Percentiles rank a stretch among this genome's conserved stretches.
phyloP scores from a whole-genome alignment of 2,888 invertebrate genomes.

The Oligia strigilis region DNA sequence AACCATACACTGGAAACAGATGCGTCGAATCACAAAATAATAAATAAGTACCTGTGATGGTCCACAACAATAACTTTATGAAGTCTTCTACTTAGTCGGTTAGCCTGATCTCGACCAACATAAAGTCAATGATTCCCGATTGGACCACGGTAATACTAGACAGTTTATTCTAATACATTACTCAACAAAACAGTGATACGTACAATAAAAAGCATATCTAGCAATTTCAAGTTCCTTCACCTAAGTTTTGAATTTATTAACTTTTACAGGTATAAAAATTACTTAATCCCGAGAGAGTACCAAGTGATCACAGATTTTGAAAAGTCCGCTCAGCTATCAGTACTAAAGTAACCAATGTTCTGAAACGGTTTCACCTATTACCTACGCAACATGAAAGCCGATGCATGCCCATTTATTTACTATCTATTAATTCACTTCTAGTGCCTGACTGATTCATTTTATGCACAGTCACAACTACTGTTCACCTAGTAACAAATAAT shows the following conservation, averaged over 20 bases:
- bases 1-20: constrained; percentile 53
- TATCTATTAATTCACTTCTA: constrained; percentile 50
- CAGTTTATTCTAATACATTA: constrained; percentile 65
- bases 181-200: constrained; percentile 72
- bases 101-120: constrained; percentile 60
- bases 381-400: constrained; percentile 80
- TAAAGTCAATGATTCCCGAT: constrained; percentile 69
- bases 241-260: constrained; percentile 74
- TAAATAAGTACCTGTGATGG: constrained; percentile 68
- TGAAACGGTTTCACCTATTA: constrained; percentile 86
- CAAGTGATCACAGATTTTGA: constrained; percentile 90
- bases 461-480: constrained; percentile 55
- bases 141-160: constrained; percentile 73
- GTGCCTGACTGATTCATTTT: constrained; percentile 56
- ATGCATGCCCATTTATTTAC: constrained; percentile 81
- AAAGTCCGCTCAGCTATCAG: constrained; percentile 85
- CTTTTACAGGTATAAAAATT: constrained; percentile 85
- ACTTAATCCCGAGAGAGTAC: constrained; percentile 90
- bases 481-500: constrained; percentile 31
- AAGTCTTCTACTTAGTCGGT: constrained; percentile 11
- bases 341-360: constrained; percentile 85
- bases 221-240: constrained; percentile 76
- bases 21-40: constrained; percentile 62
- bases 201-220: constrained; percentile 77
- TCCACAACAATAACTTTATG: constrained; percentile 50